A percentile compares a stretch with the other conserved stretches of the same genome.
phyloP scores from a whole-genome alignment of 1,140 invertebrate genomes.

The Micrasema minimum region DNA sequence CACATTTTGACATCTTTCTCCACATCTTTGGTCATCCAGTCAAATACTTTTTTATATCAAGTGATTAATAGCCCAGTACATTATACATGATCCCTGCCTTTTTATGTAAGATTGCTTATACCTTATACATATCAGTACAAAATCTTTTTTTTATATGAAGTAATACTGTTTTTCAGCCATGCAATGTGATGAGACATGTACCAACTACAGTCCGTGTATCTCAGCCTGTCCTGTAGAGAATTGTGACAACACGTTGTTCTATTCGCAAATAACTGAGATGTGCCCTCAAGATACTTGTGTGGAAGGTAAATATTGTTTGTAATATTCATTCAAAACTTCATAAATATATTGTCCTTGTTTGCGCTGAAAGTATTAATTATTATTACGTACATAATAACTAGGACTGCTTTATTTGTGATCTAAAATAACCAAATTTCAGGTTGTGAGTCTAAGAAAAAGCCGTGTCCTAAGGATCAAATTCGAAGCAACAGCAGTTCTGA shows the following conservation, averaged over 20 bases:
- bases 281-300: conserved; percentile 81
- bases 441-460: conserved; percentile 78
- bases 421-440: too few relatives aligned
- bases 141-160: too few relatives aligned
- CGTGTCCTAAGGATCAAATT: conserved; percentile 76
- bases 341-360: not conserved
- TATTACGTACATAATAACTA: too few relatives aligned
- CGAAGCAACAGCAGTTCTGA: conserved; percentile 75
- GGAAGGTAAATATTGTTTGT: conserved; percentile 68
- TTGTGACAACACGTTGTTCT: conserved; percentile 81
- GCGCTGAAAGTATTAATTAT: too few relatives aligned
- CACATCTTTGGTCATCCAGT: too few relatives aligned
- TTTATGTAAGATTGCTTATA: too few relatives aligned
- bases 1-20: too few relatives aligned
- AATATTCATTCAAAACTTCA: not conserved
- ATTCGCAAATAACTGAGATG: conserved; percentile 67
- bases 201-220: conserved; percentile 83
- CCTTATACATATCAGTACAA: too few relatives aligned
- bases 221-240: conserved; percentile 84
- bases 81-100: too few relatives aligned
- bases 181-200: conserved; percentile 84
- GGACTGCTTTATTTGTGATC: too few relatives aligned
- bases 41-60: too few relatives aligned
- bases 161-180: conserved; percentile 79
- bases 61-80: too few relatives aligned